Evolutionary conservation across 53 echinoderm and acorn worm species (phyloP).

Genomic region (Zoroaster sp.): DNA sequence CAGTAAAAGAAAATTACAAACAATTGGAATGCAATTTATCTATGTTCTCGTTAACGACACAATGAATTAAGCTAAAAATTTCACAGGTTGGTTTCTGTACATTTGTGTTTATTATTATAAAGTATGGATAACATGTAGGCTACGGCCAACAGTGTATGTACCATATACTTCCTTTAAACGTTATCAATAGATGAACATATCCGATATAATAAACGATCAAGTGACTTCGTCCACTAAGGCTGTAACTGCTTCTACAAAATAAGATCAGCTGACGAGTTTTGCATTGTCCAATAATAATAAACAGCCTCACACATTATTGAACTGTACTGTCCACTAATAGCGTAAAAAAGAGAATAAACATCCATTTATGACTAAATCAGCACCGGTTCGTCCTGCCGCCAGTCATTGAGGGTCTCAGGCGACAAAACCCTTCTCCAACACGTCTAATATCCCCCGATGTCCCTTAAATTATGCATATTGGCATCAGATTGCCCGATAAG

Average conservation of each 20-base stretch:
- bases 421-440: slow-evolving; percentile 49
- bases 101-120: too few species aligned
- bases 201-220: too few species aligned
- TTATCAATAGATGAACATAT: too few species aligned
- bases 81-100: too few species aligned
- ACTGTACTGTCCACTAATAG: background rate
- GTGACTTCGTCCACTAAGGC: too few species aligned
- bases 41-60: too few species aligned
- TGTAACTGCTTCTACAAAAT: background rate
- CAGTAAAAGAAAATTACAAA: too few species aligned
- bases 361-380: slow-evolving; percentile 22
- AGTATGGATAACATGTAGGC: too few species aligned
- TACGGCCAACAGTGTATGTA: too few species aligned
- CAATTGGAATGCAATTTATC: too few species aligned
- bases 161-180: too few species aligned
- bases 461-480: slow-evolving; percentile 56
- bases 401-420: slow-evolving; percentile 38
- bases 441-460: slow-evolving; percentile 55
- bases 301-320: background rate
- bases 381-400: slow-evolving; percentile 4
- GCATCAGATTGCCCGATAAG: slow-evolving; percentile 56
- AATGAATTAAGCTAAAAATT: too few species aligned
- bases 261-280: background rate
- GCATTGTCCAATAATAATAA: background rate
- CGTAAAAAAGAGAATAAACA: slow-evolving; percentile 14